These are phyloP conservation scores for Melieria omissa DNA, from an alignment of 2,888 invertebrate genomes.

Conservation along the genomic window DNA sequence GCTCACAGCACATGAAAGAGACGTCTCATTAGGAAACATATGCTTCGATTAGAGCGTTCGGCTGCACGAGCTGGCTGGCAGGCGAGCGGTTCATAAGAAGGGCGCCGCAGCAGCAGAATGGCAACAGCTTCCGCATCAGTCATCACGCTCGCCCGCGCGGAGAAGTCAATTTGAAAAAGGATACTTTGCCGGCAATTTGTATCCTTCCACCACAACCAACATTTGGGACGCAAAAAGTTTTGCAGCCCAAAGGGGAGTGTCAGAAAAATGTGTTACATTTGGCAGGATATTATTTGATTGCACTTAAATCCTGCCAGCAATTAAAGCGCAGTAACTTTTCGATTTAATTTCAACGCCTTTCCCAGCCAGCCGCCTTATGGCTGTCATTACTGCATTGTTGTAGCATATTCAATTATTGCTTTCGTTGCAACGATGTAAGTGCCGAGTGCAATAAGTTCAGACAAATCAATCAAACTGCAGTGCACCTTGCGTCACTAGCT, in stretches of 20 bases:
- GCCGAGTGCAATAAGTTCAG: no score
- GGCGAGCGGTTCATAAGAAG: not conserved
- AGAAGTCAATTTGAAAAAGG: conserved; percentile 58
- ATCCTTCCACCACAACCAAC: conserved; percentile 19
- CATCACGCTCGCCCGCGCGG: conserved; percentile 46
- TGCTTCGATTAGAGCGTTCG: conserved; percentile 51
- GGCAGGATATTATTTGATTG: conserved; percentile 36
- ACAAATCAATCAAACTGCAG: no score
- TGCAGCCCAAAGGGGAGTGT: conserved; percentile 48
- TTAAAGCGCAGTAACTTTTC: no score
- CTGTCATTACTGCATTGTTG: no score
- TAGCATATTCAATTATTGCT: no score
- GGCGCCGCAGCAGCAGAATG: not conserved
- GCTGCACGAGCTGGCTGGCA: conserved; percentile 13
- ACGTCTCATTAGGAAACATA: conserved; percentile 66
- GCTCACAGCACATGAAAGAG: conserved; percentile 48
- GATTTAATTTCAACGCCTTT: no score
- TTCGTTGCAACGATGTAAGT: no score
- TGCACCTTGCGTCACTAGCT: no score
- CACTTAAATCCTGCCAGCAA: not conserved
- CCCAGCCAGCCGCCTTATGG: no score
- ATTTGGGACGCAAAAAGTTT: conserved; percentile 11
- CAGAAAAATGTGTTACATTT: conserved; percentile 63
- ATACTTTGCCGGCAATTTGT: conserved; percentile 43
- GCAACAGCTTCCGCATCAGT: conserved; percentile 46